Base-by-base conservation (phyloP, 2,888 invertebrate genomes). In the Silvanus unidentatus region DNA sequence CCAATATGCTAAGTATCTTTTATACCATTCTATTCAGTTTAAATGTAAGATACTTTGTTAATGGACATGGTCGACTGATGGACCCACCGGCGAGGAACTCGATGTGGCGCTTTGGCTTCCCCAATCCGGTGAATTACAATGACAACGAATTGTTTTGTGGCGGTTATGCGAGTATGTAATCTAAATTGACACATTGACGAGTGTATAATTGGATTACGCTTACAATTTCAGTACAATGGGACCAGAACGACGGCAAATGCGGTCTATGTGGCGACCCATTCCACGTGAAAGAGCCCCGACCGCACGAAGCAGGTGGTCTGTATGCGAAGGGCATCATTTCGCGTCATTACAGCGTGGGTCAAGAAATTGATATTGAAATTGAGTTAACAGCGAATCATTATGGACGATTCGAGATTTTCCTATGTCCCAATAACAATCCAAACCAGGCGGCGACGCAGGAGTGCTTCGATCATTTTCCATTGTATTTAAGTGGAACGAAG, bases 81-180 rank as follows among this genome's bases (percentile, higher is more conserved):
- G 90, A 94, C 69, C 95, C 95, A 0, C 94, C 95, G 2, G 86
- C 92, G 0, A 78, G 95, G 47, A 92, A 94, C 73, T 86, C 88
- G 39, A 93, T 94, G 92, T 96, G 95, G 95, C 77, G 95, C 48
- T 88, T 88, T 64, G 95, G 95, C 1, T 95, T 86, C 72, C 87
- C 88, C n/a, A 93, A 89, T 73, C 91, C 94, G 1, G 89, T 90
- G 47, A 92, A 95, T 73, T 95, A 93, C 68, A 91, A 94, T 61
- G 94, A 95, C 71, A 94, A 94, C 63, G 93, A 94, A 72, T 78
- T 94, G 11, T 94, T 88, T 72, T 95, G 95, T 66, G 94, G 93
- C 15, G 94, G 92, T 40, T 89, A 87, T 66, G 85, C 89, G 69
- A 87, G 88, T 88, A 73, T 58, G 56, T 55, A n/a, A n/a, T n/a